Percentiles rank a stretch among this genome's conserved stretches.
These are phyloP conservation scores for Pristionchus exspectatus DNA, from an alignment of 2,888 invertebrate species.

Conservation along the genomic window DNA sequence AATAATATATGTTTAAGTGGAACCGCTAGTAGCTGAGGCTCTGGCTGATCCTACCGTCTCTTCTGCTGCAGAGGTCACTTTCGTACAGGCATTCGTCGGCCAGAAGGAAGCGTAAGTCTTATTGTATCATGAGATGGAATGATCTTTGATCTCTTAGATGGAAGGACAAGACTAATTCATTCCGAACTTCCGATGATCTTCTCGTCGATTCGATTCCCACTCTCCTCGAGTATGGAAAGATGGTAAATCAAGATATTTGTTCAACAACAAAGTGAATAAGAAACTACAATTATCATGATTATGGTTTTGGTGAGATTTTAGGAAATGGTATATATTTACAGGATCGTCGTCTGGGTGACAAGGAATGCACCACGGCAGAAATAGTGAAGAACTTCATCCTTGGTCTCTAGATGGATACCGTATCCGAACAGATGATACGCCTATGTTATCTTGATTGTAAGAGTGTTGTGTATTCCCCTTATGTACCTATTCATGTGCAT, in stretches of 20 bases:
- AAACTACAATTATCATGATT: not conserved
- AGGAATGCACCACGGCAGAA: constrained; percentile 45
- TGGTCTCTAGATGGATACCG: not conserved
- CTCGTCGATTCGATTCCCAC: constrained; percentile 54
- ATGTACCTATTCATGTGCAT: constrained; percentile 7
- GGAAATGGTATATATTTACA: not conserved
- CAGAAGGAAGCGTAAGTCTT: constrained; percentile 48
- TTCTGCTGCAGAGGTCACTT: constrained; percentile 28
- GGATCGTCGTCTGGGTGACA: constrained; percentile 53
- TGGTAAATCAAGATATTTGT: not conserved
- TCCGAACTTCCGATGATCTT: constrained; percentile 50
- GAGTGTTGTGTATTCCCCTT: not conserved
- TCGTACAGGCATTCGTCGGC: constrained; percentile 45
- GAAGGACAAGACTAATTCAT: constrained; percentile 54
- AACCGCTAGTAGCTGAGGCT: constrained; percentile 39
- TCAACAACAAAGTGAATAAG: not conserved
- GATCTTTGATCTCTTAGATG: constrained; percentile 51
- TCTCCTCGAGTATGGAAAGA: constrained; percentile 54
- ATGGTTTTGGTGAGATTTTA: not conserved
- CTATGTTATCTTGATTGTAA: not conserved
- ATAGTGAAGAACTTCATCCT: constrained; percentile 50
- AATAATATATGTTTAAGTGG: not conserved
- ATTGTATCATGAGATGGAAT: not conserved
- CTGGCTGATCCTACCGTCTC: not conserved
- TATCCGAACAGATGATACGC: not conserved